These are phyloP conservation scores for Stegostoma tigrinum DNA, from an alignment of 2,113 vertebrate species.

Conservation along the genomic window DNA sequence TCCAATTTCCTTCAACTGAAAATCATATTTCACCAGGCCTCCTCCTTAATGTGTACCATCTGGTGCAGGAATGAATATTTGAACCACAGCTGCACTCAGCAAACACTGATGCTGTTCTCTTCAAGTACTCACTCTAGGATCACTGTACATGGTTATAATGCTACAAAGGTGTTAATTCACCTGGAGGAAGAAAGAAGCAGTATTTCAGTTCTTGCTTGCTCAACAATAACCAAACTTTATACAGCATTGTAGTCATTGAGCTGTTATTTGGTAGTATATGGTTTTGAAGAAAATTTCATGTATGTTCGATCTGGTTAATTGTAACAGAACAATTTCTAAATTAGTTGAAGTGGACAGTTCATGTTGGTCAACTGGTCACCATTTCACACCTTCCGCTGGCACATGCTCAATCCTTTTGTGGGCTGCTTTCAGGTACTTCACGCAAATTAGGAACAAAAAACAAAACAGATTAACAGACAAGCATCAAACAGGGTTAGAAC, in stretches of 20 bases:
- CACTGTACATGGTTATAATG: background rate
- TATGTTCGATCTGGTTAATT: background rate
- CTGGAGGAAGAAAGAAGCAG: background rate
- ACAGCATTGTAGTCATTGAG: background rate
- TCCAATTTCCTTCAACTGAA: constrained; percentile 15
- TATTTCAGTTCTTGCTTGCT: background rate
- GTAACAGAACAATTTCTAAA: background rate
- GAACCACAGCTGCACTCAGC: background rate
- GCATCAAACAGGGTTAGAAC: no score
- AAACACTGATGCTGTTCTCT: background rate
- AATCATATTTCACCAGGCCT: constrained; percentile 28
- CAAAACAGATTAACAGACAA: no score
- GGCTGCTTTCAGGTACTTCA: background rate
- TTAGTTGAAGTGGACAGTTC: background rate
- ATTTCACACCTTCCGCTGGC: background rate
- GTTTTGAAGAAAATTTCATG: background rate
- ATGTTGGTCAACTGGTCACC: background rate
- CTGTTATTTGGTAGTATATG: background rate
- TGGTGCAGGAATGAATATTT: background rate
- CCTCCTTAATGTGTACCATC: constrained; percentile 1
- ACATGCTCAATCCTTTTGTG: background rate
- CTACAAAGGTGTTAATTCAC: constrained; percentile 5
- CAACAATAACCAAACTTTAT: background rate
- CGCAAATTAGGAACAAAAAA: background rate
- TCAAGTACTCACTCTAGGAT: background rate